Base-by-base conservation (phyloP, 2,113 vertebrate genomes). In the Mirza zaza region DNA sequence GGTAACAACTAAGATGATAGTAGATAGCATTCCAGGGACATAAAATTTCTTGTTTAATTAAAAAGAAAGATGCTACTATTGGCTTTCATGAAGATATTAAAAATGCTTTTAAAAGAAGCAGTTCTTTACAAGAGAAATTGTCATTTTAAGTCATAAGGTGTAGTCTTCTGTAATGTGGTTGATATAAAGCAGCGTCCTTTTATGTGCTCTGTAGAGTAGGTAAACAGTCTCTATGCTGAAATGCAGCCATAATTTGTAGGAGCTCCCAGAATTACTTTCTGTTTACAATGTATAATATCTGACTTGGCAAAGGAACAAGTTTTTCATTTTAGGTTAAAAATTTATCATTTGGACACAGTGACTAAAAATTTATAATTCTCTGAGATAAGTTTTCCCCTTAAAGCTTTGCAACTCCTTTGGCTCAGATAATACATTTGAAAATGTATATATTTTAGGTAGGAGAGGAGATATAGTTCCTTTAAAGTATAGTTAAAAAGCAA, bases 271-370 rank as follows among this genome's bases (percentile, higher is more conserved):
- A 87, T 94, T 90, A 71, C 50, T 88, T 68, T 90, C 63, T 96
- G 48, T 80, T 73, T 93, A 42, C 34, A 95, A 75, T 86, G 81
- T 85, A 57, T 67, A 71, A 79, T 88, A 65, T 93, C 76, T 79
- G 14, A 93, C 59, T 95, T 97, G 83, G 57, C 36, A 71, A 84
- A 95, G 59, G 29, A 97, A 85, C 27, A 91, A 61, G 27, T 68
- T 93, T 90, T 68, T 94, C 79, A 94, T 95, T 97, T 87, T 93
- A 83, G 85, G 67, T 77, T 97, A 96, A 77, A 95, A 93, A 96
- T 84, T 8, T 85, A 90, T 65, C 90, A 86, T 94, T 86, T 79
- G 55, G 93, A 83, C 52, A 94, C 23, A 55, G 85, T 87, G 71
- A 52, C 36, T 80, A 68, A 67, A 96, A 92, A 75, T 84, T 89